Evolutionary conservation across 2,888 invertebrate genomes (phyloP), one percentile per base, ranked within the genome.

Genomic region (Apamea epomidion): DNA sequence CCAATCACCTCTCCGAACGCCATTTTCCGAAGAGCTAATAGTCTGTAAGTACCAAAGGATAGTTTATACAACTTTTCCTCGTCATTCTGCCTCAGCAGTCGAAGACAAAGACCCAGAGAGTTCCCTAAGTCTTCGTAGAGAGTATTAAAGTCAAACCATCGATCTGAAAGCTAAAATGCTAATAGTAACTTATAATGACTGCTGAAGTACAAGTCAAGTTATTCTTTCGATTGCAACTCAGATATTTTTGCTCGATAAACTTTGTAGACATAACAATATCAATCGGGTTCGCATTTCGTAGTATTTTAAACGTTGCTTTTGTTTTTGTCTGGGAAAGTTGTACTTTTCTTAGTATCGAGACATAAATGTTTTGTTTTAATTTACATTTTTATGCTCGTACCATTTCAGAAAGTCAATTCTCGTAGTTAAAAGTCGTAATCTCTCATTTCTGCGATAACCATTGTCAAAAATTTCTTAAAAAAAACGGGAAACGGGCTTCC

Each of bases 121-220:
- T 93, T 94, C 88, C 85, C 91, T 94, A 94, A 95, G 94, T 93
- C 92, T 91, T 91, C 89, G 78, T 82, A 73, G 88, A 92, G 92
- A 92, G 92, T 89, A 92, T 93, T 93, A 93, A 92, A 93, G 89
- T 91, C 91, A 90, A 91, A 90, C 93, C 92, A 85, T 92, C 82
- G 90, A 91, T 89, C 90, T 84, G 89, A 51, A 79, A 92, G 91
- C 90, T 93, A 89, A 92, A 92, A 93, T 90, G 92, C 90, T 92
- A 93, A 92, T 93, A 93, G 87, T 89, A 93, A 93, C 83, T 92
- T 92, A 81, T 90, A 91, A 91, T 91, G 85, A 91, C 83, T 83
- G 79, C 68, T 78, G 67, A 45, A 71, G 48, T 68, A 68, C 48
- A 76, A 81, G 64, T 86, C 87, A 32, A 87, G 81, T 87, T 89